Percentiles rank a stretch among this genome's conserved stretches.
phyloP scores from a whole-genome alignment of 2,797 vertebrate genomes.

The Gorsachius magnificus region DNA sequence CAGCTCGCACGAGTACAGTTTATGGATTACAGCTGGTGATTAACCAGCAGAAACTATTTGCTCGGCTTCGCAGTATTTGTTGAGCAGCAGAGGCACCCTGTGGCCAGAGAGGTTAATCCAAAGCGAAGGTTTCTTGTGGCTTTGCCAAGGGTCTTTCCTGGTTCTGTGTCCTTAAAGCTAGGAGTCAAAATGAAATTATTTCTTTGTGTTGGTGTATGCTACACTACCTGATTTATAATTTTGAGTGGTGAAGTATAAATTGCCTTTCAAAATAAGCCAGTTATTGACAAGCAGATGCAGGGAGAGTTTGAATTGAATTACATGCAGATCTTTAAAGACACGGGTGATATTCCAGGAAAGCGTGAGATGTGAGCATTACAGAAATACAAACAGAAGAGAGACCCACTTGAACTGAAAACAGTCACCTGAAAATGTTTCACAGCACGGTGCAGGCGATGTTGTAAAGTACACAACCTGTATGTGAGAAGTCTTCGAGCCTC shows the following conservation, averaged over 20 bases:
- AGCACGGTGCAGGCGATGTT: neutral
- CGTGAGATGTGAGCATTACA: neutral
- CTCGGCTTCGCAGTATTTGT: conserved; percentile 19
- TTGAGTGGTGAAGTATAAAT: neutral
- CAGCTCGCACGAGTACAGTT: neutral
- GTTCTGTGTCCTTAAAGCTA: neutral
- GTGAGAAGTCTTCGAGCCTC: neutral
- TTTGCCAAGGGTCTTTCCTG: neutral
- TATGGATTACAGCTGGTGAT: conserved; percentile 43
- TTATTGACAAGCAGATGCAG: neutral
- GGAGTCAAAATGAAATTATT: neutral
- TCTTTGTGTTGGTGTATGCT: neutral
- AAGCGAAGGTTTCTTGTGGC: neutral
- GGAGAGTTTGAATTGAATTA: neutral
- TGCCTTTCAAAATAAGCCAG: neutral
- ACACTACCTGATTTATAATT: neutral
- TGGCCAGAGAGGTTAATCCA: conserved; percentile 64
- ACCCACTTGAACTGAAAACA: neutral
- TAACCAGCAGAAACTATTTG: conserved; percentile 11
- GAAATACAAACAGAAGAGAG: neutral
- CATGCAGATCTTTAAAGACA: neutral
- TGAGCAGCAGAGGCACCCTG: conserved; percentile 65
- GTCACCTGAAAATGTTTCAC: neutral
- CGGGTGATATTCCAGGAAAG: neutral
- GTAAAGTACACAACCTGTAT: neutral